Percentiles rank a stretch among this genome's conserved stretches.
phyloP scores from a whole-genome alignment of 1,140 invertebrate species.

The Zaprionus africanus region DNA sequence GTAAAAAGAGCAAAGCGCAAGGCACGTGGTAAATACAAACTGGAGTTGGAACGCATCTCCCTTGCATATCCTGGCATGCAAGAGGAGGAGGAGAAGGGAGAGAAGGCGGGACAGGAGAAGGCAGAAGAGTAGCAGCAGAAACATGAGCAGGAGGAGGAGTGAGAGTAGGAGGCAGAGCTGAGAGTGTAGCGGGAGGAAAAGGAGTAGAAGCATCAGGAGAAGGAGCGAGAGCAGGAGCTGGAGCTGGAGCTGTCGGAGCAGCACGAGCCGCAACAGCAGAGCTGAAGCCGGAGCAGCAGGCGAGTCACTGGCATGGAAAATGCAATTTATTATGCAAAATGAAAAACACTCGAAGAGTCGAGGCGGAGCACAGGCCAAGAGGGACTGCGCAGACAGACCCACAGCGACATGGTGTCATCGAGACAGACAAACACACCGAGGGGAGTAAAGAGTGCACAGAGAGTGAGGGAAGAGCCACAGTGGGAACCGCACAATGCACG shows the following conservation, averaged over 20 bases:
- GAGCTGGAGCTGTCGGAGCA: not conserved
- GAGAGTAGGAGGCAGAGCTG: not conserved
- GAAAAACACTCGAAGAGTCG: slow-evolving; percentile 62
- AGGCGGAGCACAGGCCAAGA: not conserved
- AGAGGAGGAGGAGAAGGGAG: not conserved
- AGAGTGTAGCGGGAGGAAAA: not conserved
- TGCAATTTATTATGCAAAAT: slow-evolving; percentile 83
- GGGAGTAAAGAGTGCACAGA: not conserved
- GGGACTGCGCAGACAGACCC: slow-evolving; percentile 25
- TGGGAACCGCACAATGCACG: slow-evolving; percentile 63
- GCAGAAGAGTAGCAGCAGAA: not conserved
- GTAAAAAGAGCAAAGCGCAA: slow-evolving; percentile 64
- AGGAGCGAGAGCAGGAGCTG: not conserved
- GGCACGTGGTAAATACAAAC: slow-evolving; percentile 64
- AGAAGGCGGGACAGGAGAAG: too few relatives aligned
- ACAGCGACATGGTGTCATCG: slow-evolving; percentile 60
- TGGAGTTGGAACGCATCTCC: slow-evolving; percentile 35
- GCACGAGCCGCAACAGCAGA: not conserved
- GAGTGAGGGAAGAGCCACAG: slow-evolving; percentile 10
- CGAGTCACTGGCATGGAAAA: slow-evolving; percentile 79
- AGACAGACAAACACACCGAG: slow-evolving; percentile 27
- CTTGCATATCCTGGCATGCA: slow-evolving; percentile 39
- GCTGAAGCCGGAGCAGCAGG: slow-evolving; percentile 10
- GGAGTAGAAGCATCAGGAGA: not conserved
- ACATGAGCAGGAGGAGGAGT: not conserved